Base-by-base conservation (phyloP, 23 tunicate species). In the Trididemnum miniatum region DNA sequence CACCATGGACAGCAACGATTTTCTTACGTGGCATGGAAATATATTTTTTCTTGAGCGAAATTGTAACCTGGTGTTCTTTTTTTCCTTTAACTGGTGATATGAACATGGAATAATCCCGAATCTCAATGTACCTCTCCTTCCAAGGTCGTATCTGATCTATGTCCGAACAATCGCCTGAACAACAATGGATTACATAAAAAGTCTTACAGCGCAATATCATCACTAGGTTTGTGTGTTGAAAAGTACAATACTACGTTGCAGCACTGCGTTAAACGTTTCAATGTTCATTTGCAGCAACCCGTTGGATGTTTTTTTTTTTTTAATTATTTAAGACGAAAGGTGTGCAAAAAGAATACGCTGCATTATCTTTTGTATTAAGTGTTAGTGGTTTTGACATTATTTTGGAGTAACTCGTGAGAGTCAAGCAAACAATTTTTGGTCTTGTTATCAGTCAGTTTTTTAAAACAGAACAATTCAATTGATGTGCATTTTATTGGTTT, bases 1-100 rank as follows among this genome's bases (percentile, higher is more conserved):
- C 60, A 20, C 79, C 79, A 7, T 74, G 60, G 30, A 74, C 12
- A 2, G 59, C 79, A 24, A 74, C 59, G 2, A 74, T 39, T 38
- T 39, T 38, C 59, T 74, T 74, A 2, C 79, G n/a, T 1, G 59
- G 60, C 59, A 39, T 74, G 9, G 79, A 40, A 5, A 74, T 18
- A 59, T 36, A 74, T 24, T 26, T 24, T 31, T 39, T 74, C 15
- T 49, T 74, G 59, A 74, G 38, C 29, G 79, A 74, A 4, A 74
- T 24, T 5, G 79, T 74, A 4, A 39, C 32, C 2, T 20, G 79
- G 4, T 74, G 4, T 59, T 74, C 31, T 23, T 28, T 40, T 1
- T n/a, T 36, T 33, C 38, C 60, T 38, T 33, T 38, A 27, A 15
- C 5, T 2, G 59, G 31, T 4, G 79, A 22, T 5, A 74, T 39